Evolutionary conservation across 92 coral and sea anemone genomes (phyloP).

Genomic region (Epizoanthus ramosus): DNA sequence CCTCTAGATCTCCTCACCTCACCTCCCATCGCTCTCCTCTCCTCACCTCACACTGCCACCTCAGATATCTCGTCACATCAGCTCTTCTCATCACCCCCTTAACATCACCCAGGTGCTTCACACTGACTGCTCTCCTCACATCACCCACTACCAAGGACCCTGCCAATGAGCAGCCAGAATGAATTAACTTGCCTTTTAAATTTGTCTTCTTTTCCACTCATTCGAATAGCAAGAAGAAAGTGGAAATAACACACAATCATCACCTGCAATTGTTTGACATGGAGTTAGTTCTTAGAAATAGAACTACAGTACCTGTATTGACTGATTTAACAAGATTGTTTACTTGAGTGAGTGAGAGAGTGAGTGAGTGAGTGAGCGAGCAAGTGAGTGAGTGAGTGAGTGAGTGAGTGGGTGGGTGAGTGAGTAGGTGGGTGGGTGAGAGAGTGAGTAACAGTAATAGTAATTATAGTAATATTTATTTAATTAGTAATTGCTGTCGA

Average conservation of each 20-base stretch:
- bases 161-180: not conserved
- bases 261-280: conserved; percentile 35
- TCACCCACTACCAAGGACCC: too few species aligned
- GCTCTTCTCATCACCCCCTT: not conserved
- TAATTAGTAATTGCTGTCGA: too few species aligned
- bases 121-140: not conserved
- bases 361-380: too few species aligned
- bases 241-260: conserved; percentile 77
- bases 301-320: too few species aligned
- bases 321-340: too few species aligned
- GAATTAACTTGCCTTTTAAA: conserved; percentile 60
- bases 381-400: too few species aligned
- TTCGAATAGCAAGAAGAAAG: conserved; percentile 75
- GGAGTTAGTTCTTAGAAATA: not conserved
- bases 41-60: not conserved
- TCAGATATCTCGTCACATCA: not conserved
- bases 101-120: not conserved
- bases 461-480: too few species aligned
- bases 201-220: conserved; percentile 75
- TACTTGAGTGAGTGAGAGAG: too few species aligned
- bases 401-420: too few species aligned
- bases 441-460: too few species aligned
- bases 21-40: not conserved
- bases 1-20: not conserved
- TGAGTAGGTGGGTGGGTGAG: too few species aligned